Evolutionary conservation across 2,888 invertebrate genomes (phyloP).

Genomic region (Charanyca ferruginea): DNA sequence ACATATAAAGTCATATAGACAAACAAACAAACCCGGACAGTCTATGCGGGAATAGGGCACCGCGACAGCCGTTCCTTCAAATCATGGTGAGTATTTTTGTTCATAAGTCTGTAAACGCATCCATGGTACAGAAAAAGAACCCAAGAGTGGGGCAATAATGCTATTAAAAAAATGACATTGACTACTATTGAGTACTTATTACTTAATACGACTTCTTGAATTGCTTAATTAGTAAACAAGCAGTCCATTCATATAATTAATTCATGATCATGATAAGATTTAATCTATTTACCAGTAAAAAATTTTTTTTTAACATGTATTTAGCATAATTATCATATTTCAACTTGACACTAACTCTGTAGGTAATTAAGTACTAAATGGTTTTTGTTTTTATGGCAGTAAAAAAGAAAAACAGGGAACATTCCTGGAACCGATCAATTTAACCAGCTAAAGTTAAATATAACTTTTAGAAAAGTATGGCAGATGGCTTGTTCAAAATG

Average conservation of each 20-base stretch:
- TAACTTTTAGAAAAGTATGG: not conserved
- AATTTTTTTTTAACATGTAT: slow-evolving; percentile 3
- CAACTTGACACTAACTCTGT: slow-evolving; percentile 1
- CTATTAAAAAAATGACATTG: too few relatives aligned
- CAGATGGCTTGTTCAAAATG: too few relatives aligned
- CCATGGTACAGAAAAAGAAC: too few relatives aligned
- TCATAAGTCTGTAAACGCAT: too few relatives aligned
- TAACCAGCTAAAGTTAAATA: not conserved
- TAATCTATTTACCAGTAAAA: not conserved
- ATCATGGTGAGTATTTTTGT: too few relatives aligned
- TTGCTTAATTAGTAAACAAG: not conserved
- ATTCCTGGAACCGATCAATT: slow-evolving; percentile 14
- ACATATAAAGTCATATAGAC: too few relatives aligned
- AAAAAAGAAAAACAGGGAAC: not conserved
- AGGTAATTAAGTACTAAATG: not conserved
- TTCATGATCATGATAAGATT: not conserved
- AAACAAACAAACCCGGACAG: too few relatives aligned
- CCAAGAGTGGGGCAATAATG: too few relatives aligned
- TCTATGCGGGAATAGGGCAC: too few relatives aligned
- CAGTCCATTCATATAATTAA: not conserved
- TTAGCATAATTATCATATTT: slow-evolving; percentile 4
- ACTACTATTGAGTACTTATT: too few relatives aligned
- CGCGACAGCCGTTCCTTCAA: too few relatives aligned
- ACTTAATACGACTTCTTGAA: too few relatives aligned
- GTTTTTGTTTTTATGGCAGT: not conserved